A percentile compares a stretch with the other conserved stretches of the same genome.
Evolutionary conservation across 2,113 vertebrate species (phyloP).

Genomic region (Microtus pennsylvanicus): DNA sequence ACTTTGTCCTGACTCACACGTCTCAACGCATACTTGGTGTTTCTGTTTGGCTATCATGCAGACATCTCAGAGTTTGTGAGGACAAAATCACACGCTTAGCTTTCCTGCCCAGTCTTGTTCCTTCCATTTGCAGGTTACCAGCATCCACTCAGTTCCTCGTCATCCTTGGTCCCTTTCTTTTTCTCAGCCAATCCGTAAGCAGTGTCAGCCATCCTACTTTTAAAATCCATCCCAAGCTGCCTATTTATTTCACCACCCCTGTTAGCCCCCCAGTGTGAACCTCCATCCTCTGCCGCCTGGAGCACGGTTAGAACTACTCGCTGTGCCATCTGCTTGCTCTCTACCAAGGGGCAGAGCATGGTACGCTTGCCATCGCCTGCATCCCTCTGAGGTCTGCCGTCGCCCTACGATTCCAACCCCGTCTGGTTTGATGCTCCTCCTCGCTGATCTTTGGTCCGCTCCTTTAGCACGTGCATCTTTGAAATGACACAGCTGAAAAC

Average conservation of each 20-base stretch:
- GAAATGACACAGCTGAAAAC: neutral
- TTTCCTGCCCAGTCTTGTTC: slow-evolving; percentile 23
- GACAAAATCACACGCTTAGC: slow-evolving; percentile 30
- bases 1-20: neutral
- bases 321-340: neutral
- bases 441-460: neutral
- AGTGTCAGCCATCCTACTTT: neutral
- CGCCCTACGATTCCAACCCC: neutral
- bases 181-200: neutral
- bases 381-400: neutral
- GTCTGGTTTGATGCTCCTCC: neutral
- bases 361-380: neutral
- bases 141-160: neutral
- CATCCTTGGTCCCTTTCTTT: neutral
- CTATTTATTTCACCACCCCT: neutral
- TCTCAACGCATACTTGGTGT: neutral
- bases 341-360: neutral
- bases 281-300: neutral
- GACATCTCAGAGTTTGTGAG: slow-evolving; percentile 12
- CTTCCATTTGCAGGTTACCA: neutral
- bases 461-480: neutral
- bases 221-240: neutral
- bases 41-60: slow-evolving; percentile 23
- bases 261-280: neutral
- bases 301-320: neutral